Percentiles rank a stretch among this genome's conserved stretches.
Conservation (phyloP, 2,888 invertebrate species). For the Hypena proboscidalis region DNA sequence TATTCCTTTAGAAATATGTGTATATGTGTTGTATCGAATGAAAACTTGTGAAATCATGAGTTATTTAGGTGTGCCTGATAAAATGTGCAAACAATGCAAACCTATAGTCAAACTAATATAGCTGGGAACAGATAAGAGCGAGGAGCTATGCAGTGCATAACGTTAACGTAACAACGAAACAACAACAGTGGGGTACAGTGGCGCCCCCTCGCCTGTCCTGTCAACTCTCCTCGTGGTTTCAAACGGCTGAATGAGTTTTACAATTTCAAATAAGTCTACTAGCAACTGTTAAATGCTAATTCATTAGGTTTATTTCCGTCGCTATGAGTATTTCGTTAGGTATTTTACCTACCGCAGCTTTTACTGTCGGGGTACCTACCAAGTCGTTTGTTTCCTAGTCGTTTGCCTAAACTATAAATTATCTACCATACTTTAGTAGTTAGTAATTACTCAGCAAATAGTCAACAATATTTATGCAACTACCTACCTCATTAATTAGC, state of each 20-base stretch:
- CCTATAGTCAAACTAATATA: conserved; percentile 2
- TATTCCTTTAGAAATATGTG: not conserved
- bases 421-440: no score
- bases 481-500: no score
- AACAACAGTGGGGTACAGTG: conserved; percentile 37
- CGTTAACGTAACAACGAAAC: conserved; percentile 26
- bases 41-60: no score
- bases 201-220: conserved; percentile 34
- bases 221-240: conserved; percentile 25
- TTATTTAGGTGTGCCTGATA: not conserved
- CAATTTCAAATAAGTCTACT: conserved; percentile 9
- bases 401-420: no score
- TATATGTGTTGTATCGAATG: not conserved
- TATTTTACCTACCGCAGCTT: not conserved
- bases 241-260: conserved; percentile 13
- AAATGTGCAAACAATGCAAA: not conserved
- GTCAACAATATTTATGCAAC: no score
- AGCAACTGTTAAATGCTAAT: conserved; percentile 10
- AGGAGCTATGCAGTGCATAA: conserved; percentile 9
- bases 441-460: no score
- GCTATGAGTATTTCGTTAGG: not conserved
- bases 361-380: not conserved
- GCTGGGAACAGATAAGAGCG: conserved; percentile 7
- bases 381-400: no score
- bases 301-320: conserved; percentile 5